Base-by-base conservation (phyloP, 1,140 invertebrate species). In the Nephila pilipes region DNA sequence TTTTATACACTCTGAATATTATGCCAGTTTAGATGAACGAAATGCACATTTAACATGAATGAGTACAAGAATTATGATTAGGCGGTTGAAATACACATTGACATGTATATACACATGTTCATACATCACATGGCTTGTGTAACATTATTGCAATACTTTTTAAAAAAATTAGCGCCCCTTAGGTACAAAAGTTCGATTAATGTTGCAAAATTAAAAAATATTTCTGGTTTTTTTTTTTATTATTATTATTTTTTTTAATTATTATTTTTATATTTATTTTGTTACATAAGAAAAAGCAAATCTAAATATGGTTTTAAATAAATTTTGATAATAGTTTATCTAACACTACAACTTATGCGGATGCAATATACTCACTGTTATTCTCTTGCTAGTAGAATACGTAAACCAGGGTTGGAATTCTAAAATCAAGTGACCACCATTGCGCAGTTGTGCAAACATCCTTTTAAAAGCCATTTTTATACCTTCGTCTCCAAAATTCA, bases 401-500 rank as follows among this genome's bases (percentile, higher is more conserved):
- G 98, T 98, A 18, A 97, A 96, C 98, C 98, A 99, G 85, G 97
- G 97, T 95, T 99, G 99, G 0, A 99, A 97, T 95, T 99, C 99
- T 0, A 99, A 95, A 87, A 99, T 97, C 1, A 99, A 96, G 94
- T 97, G 97, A 4, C 99, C 99, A 4, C 99, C 99, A 0, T 98
- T 98, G 83, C 97, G 96, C 25, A 99, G 96, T 94, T 99, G 98
- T 22, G 97, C 96, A 95, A 97, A 99, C 96, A 99, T 98, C 18
- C 99, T 96, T 94, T 97, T 97, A 95, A 99, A 99, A 81, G 98
- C 97, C 94, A 98, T 96, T 95, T 99, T 99, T 29, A 99, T 95
- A 10, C 99, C 99, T 22, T 96, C 96, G 95, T 99, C 99, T 18
- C 99, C 98, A 96, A 97, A 99, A 96, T 99, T 99, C 18, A 99